A percentile compares a stretch with the other conserved stretches of the same genome.
These are phyloP conservation scores for Tragulus kanchil DNA, from an alignment of 2,113 vertebrate species.

Conservation along the genomic window DNA sequence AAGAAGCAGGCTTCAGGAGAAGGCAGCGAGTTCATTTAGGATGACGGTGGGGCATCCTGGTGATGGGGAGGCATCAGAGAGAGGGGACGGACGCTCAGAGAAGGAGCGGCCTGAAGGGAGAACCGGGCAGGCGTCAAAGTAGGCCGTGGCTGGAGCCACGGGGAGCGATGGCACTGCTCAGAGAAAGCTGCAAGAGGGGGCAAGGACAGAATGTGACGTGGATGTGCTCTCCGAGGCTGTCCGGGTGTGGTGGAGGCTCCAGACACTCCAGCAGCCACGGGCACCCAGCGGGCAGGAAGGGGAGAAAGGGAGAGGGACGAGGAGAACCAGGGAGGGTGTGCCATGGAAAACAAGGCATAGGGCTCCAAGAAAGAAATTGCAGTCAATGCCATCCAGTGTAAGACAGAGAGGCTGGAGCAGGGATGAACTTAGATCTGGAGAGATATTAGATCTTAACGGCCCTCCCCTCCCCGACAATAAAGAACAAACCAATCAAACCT, in stretches of 20 bases:
- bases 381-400: rapidly evolving
- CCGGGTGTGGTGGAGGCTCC: neutral
- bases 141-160: neutral
- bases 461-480: neutral
- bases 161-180: neutral
- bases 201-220: too few relatives aligned
- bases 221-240: too few relatives aligned
- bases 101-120: neutral
- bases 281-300: neutral
- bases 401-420: neutral
- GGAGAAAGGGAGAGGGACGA: neutral
- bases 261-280: neutral
- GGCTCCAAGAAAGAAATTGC: neutral
- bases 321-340: neutral
- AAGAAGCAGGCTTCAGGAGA: neutral
- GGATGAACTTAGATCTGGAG: neutral
- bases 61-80: neutral
- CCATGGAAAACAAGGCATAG: neutral
- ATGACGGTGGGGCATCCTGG: neutral
- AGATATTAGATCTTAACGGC: neutral
- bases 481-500: neutral
- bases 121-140: neutral
- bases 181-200: neutral
- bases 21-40: neutral
- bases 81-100: neutral